These are phyloP conservation scores for Sebastes hubbsi DNA, from an alignment of 2,797 vertebrate species.

Conservation along the genomic window DNA sequence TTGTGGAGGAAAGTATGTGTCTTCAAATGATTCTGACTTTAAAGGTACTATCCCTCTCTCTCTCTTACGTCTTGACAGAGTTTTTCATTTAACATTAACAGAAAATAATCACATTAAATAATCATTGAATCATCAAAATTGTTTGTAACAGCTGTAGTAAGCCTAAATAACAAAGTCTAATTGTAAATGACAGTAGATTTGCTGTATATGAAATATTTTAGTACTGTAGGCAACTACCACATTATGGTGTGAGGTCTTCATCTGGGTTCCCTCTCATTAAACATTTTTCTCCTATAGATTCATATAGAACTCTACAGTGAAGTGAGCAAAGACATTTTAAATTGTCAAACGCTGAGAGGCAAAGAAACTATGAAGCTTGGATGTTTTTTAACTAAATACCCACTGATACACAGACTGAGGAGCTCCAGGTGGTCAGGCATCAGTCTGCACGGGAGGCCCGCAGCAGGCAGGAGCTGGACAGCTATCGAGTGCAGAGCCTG, in stretches of 20 bases:
- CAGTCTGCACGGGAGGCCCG: slow-evolving; percentile 66
- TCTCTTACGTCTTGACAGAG: neutral
- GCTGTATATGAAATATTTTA: neutral
- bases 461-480: slow-evolving; percentile 71
- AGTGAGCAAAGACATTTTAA: neutral
- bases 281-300: neutral
- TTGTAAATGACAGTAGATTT: too few species aligned
- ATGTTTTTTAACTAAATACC: neutral
- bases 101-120: neutral
- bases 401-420: slow-evolving; percentile 64
- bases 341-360: neutral
- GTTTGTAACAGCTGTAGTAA: neutral
- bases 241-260: neutral
- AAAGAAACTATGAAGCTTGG: neutral
- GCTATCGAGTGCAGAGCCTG: slow-evolving; percentile 65
- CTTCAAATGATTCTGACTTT: neutral
- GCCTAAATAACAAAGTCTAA: too few species aligned
- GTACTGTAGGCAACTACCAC: neutral
- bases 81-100: neutral
- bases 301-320: neutral
- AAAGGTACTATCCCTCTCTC: neutral
- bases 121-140: neutral
- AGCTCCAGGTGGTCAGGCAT: slow-evolving; percentile 72
- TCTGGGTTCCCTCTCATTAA: too few species aligned
- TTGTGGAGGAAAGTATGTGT: neutral